Evolutionary conservation across 2,797 vertebrate genomes (phyloP).

Genomic region (Fringilla coelebs): DNA sequence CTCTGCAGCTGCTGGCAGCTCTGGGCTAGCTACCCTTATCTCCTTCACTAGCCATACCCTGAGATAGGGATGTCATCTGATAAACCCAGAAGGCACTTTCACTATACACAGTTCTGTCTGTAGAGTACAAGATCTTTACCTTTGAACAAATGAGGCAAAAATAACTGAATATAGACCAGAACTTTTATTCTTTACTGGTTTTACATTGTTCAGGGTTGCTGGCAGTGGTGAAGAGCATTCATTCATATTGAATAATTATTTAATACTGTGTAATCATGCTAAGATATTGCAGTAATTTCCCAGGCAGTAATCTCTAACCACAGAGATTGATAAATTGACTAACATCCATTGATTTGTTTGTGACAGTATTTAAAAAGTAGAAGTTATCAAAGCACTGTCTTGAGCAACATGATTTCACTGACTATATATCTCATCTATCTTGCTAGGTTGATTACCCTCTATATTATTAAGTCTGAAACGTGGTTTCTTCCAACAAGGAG

Average conservation of each 20-base stretch:
- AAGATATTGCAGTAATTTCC: not conserved
- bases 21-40: not conserved
- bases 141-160: not conserved
- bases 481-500: not conserved
- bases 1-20: not conserved
- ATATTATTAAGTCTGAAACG: not conserved
- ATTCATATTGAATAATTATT: not conserved
- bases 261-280: not conserved
- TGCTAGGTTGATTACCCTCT: not conserved
- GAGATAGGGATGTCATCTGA: not conserved
- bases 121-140: not conserved
- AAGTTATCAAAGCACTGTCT: not conserved
- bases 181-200: not conserved
- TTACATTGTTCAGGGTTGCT: not conserved
- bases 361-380: not conserved
- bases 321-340: not conserved
- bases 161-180: not conserved
- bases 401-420: not conserved
- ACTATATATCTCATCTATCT: not conserved
- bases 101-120: not conserved
- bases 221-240: not conserved
- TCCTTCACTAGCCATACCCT: not conserved
- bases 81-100: not conserved
- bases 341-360: slow-evolving; percentile 7
- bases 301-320: not conserved